Evolutionary conservation across 2,797 vertebrate genomes (phyloP).

Genomic region (Xenops minutus): DNA sequence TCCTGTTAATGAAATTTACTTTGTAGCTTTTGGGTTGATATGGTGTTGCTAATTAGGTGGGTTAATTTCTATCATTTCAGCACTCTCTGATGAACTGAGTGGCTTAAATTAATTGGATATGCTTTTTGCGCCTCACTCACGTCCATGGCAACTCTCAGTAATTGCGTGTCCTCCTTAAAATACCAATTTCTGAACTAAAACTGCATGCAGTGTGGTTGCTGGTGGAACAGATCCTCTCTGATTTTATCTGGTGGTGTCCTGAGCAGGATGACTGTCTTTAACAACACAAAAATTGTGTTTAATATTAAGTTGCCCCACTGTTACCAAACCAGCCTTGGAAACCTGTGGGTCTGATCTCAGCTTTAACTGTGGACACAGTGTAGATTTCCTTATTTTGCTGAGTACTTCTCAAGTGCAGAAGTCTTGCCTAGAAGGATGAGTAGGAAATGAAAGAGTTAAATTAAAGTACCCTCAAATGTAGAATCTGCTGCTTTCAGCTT

Average conservation of each 20-base stretch:
- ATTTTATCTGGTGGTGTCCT: not conserved
- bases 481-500: not conserved
- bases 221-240: not conserved
- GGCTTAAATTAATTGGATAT: not conserved
- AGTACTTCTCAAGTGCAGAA: not conserved
- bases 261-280: not conserved
- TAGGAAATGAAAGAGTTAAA: not conserved
- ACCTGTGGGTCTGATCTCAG: not conserved
- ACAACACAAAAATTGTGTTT: not conserved
- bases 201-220: not conserved
- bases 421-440: not conserved
- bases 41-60: not conserved
- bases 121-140: not conserved
- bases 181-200: not conserved
- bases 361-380: not conserved
- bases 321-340: not conserved
- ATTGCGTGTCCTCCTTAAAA: not conserved
- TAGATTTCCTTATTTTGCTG: not conserved
- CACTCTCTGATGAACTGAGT: not conserved
- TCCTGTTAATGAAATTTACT: not conserved
- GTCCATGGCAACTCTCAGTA: not conserved
- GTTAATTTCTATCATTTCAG: not conserved
- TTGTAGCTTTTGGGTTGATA: not conserved
- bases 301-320: not conserved
- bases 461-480: not conserved